These are phyloP conservation scores for Dinoponera quadriceps DNA, from an alignment of 1,140 invertebrate genomes.

Conservation along the genomic window DNA sequence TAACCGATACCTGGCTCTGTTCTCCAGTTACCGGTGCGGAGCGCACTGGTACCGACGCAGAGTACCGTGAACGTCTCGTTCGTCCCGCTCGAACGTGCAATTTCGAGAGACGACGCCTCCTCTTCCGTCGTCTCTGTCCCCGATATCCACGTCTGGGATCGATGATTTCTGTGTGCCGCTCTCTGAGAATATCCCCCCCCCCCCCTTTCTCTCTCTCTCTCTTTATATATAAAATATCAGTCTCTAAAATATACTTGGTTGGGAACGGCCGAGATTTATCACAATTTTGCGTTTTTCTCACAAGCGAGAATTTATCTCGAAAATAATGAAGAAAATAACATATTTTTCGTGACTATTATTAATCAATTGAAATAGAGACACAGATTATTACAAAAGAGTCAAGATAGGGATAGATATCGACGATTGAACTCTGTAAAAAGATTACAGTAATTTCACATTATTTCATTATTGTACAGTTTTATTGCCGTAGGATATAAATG, in stretches of 20 bases:
- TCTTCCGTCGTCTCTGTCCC: conserved; percentile 51
- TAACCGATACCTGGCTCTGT: conserved; percentile 79
- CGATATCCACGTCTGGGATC: conserved; percentile 57
- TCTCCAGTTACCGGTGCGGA: conserved; percentile 77
- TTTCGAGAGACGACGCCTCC: conserved; percentile 64
- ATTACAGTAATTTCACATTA: no score
- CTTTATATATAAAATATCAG: not conserved
- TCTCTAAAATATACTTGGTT: not conserved
- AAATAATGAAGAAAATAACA: no score
- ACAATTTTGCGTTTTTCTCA: not conserved
- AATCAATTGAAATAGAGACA: no score
- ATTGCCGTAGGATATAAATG: no score
- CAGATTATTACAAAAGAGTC: no score
- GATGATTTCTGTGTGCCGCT: conserved; percentile 4
- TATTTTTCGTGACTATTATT: no score
- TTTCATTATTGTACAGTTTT: no score
- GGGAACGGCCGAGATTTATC: not conserved
- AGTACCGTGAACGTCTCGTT: conserved; percentile 71
- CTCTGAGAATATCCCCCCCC: conserved; percentile 2
- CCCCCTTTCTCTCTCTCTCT: no score
- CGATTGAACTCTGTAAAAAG: no score
- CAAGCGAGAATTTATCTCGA: no score
- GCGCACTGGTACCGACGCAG: conserved; percentile 68
- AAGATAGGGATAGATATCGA: no score
- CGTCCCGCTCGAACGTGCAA: conserved; percentile 73